A percentile compares a stretch with the other conserved stretches of the same genome.
Evolutionary conservation across 2,797 vertebrate species (phyloP).

Genomic region (Microchirus variegatus): DNA sequence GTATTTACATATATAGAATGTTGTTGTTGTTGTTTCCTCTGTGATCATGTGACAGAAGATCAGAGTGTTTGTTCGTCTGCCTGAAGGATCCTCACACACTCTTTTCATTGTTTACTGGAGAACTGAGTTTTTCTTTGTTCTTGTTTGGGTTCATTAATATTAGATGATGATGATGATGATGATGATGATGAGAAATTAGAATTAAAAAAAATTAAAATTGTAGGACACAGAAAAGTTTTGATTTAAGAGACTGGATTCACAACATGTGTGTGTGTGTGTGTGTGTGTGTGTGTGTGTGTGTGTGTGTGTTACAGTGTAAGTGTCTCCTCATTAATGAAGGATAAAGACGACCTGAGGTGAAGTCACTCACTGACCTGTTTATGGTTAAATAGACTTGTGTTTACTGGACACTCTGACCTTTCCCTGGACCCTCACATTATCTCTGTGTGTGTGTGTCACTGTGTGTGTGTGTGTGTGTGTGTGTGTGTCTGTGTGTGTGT

Average conservation of each 20-base stretch:
- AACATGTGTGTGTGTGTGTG: no score
- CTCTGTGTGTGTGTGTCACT: slow-evolving; percentile 4
- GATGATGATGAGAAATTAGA: no score
- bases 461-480: neutral
- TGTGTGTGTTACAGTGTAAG: no score
- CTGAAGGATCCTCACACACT: slow-evolving; percentile 56
- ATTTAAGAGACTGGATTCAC: slow-evolving; percentile 9
- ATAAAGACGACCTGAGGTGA: slow-evolving; percentile 42
- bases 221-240: slow-evolving; percentile 32
- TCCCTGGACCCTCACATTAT: slow-evolving; percentile 44
- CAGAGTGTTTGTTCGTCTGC: slow-evolving; percentile 11
- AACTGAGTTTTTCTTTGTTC: slow-evolving; percentile 30
- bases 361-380: slow-evolving; percentile 64
- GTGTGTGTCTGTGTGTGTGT: slow-evolving; percentile 23
- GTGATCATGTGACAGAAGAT: no score
- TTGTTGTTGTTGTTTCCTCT: no score
- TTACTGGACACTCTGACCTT: slow-evolving; percentile 64
- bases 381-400: slow-evolving; percentile 68
- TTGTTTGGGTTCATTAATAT: slow-evolving; percentile 75
- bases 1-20: no score
- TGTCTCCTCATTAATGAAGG: slow-evolving; percentile 29
- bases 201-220: no score
- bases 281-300: no score
- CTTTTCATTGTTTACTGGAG: slow-evolving; percentile 73
- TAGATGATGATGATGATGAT: slow-evolving; percentile 61